phyloP scores from a whole-genome alignment of 2,888 invertebrate species.

The Troides helena region DNA sequence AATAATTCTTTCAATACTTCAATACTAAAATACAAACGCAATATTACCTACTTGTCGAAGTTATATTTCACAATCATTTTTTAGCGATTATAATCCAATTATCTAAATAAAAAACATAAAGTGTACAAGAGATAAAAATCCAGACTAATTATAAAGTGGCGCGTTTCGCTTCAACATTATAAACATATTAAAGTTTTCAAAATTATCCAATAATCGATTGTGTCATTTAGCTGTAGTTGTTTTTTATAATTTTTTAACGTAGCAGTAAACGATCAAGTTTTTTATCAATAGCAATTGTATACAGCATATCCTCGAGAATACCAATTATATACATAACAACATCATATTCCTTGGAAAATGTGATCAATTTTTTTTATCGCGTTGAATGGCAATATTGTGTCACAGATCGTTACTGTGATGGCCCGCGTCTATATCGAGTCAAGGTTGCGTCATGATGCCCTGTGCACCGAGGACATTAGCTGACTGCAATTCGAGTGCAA shows the following conservation, averaged over 20 bases:
- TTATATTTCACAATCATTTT: slow-evolving; percentile 18
- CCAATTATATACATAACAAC: background rate
- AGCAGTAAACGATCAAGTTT: background rate
- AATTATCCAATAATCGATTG: slow-evolving; percentile 20
- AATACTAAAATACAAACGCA: background rate
- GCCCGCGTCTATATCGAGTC: background rate
- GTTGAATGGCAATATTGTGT: background rate
- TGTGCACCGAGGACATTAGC: slow-evolving; percentile 36
- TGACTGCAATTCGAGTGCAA: slow-evolving; percentile 63
- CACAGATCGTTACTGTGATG: background rate
- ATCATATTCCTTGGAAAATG: background rate
- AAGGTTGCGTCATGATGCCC: slow-evolving; percentile 28
- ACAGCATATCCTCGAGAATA: background rate
- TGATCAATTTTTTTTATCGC: slow-evolving; percentile 13
- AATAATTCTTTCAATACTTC: background rate
- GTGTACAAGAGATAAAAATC: slow-evolving; percentile 23
- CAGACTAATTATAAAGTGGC: slow-evolving; percentile 28
- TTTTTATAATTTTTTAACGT: slow-evolving; percentile 2
- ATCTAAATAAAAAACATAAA: slow-evolving; percentile 27
- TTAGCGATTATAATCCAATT: slow-evolving; percentile 29
- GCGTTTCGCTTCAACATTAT: slow-evolving; percentile 25
- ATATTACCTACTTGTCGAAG: slow-evolving; percentile 11
- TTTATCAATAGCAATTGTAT: background rate
- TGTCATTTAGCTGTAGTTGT: slow-evolving; percentile 15
- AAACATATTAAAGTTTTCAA: slow-evolving; percentile 26